Evolutionary conservation across 2,888 invertebrate species (phyloP).

Genomic region (Chrysolina americana): DNA sequence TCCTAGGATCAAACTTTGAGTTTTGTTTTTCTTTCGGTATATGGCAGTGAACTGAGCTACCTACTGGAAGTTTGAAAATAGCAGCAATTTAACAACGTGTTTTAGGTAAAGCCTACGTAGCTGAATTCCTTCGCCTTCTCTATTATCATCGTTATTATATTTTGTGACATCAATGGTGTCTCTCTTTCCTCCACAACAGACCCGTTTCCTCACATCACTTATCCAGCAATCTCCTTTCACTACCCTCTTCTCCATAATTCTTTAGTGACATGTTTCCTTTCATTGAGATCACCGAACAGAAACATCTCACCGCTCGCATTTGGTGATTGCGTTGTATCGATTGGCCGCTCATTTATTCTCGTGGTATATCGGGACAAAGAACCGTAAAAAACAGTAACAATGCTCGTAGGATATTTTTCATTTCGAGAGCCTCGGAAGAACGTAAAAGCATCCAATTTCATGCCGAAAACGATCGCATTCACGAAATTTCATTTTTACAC

Average conservation of each 20-base stretch:
- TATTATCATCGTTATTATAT: no score
- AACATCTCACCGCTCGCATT: not conserved
- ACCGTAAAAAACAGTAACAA: conserved; percentile 34
- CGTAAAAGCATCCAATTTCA: conserved; percentile 45
- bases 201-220: not conserved
- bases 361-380: conserved; percentile 27
- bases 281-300: conserved; percentile 13
- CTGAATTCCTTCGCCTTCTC: no score
- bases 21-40: no score
- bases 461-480: conserved; percentile 40
- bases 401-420: conserved; percentile 35
- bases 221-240: not conserved
- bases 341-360: conserved; percentile 31
- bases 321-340: conserved; percentile 19
- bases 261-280: conserved; percentile 12
- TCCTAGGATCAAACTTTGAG: no score
- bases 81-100: no score
- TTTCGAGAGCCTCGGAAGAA: conserved; percentile 22
- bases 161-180: no score
- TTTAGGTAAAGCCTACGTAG: no score
- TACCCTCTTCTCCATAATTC: not conserved
- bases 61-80: no score
- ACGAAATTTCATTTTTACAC: conserved; percentile 43
- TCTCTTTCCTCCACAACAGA: no score
- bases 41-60: no score